Evolutionary conservation across 1,140 invertebrate genomes (phyloP).

Genomic region (Rhopalosiphum maidis): DNA sequence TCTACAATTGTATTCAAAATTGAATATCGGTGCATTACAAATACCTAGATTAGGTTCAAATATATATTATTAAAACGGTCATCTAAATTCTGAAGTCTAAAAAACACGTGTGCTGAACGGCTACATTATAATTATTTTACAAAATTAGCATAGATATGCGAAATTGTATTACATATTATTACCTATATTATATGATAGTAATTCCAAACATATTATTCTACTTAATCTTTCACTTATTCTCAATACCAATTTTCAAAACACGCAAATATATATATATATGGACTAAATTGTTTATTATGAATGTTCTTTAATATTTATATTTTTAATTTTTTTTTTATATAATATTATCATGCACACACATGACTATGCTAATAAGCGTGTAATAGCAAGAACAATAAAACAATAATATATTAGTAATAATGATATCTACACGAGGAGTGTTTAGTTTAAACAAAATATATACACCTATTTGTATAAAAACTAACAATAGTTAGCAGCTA

Average conservation of each 20-base stretch:
- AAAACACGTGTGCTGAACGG: background rate
- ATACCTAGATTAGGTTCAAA: background rate
- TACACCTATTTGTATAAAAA: background rate
- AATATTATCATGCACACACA: background rate
- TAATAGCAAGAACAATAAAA: background rate
- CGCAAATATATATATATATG: background rate
- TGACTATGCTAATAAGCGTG: background rate
- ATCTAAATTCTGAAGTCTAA: background rate
- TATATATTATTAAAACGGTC: background rate
- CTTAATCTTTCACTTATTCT: background rate
- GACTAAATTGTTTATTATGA: background rate
- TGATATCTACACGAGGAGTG: background rate
- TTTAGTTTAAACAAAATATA: background rate
- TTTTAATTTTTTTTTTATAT: constrained; percentile 1
- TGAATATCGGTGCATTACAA: background rate
- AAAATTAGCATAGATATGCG: background rate
- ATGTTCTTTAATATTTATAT: background rate
- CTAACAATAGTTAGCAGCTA: background rate
- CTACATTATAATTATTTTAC: background rate
- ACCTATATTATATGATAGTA: background rate
- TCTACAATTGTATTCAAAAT: background rate
- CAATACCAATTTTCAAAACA: background rate
- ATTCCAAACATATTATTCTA: background rate
- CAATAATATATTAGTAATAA: background rate
- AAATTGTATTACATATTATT: background rate